A percentile compares a stretch with the other conserved stretches of the same genome.
Evolutionary conservation across 2,113 vertebrate genomes (phyloP).

Genomic region (Panthera leo): DNA sequence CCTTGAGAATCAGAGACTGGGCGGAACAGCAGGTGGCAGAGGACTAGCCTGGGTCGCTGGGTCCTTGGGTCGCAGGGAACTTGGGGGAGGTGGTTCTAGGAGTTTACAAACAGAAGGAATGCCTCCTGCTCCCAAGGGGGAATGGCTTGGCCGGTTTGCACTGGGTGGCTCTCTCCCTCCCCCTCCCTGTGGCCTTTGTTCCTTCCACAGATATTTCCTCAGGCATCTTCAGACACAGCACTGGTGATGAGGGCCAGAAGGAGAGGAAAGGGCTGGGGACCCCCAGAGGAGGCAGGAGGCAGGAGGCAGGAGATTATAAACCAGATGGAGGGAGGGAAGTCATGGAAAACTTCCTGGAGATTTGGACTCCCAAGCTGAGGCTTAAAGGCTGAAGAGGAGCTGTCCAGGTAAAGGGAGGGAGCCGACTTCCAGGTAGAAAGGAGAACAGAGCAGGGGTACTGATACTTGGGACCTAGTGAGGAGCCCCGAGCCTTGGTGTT

Average conservation of each 20-base stretch:
- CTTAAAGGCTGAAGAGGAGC: neutral
- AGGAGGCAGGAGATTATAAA: neutral
- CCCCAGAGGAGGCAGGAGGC: neutral
- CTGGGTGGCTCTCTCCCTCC: neutral
- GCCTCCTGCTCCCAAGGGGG: neutral
- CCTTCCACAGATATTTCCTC: neutral
- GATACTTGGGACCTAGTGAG: neutral
- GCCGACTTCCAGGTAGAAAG: neutral
- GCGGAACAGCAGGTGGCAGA: neutral
- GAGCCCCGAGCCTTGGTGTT: too few relatives aligned
- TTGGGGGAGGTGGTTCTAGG: neutral
- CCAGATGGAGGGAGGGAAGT: neutral
- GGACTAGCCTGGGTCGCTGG: neutral
- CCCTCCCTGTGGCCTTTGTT: neutral
- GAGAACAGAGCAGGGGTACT: neutral
- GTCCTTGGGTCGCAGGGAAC: too few relatives aligned
- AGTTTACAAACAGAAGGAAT: accelerated
- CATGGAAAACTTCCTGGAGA: neutral
- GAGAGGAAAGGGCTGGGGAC: neutral
- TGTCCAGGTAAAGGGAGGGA: neutral
- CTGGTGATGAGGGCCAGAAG: neutral
- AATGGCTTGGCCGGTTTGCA: neutral
- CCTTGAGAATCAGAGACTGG: neutral
- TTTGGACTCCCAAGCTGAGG: neutral
- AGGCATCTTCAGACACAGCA: neutral